phyloP scores from a whole-genome alignment of 2,797 vertebrate genomes.

The Siniperca scherzeri region DNA sequence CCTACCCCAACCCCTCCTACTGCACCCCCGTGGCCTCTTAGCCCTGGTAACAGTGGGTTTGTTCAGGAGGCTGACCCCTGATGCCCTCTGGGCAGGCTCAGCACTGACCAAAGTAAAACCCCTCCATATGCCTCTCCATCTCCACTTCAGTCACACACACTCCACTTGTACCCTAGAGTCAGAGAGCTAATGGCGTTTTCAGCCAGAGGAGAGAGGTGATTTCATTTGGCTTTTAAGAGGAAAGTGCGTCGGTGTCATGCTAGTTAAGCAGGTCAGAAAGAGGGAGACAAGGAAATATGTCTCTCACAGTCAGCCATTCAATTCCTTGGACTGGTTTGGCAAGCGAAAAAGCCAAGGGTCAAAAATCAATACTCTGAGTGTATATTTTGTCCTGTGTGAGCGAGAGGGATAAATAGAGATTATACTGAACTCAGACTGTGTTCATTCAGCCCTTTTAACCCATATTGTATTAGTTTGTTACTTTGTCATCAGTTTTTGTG shows the following conservation, averaged over 20 bases:
- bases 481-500: neutral
- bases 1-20: conserved; percentile 30
- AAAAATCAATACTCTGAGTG: conserved; percentile 26
- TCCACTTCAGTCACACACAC: conserved; percentile 74
- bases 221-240: conserved; percentile 68
- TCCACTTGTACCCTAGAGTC: conserved; percentile 74
- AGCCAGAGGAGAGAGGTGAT: conserved; percentile 70
- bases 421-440: conserved; percentile 25
- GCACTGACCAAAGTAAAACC: conserved; percentile 81
- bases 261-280: conserved; percentile 80
- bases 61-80: conserved; percentile 83
- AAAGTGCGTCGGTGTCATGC: conserved; percentile 76
- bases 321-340: conserved; percentile 22
- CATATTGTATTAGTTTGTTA: neutral
- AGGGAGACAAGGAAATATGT: conserved; percentile 70
- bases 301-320: conserved; percentile 59
- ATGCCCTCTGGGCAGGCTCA: conserved; percentile 83
- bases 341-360: conserved; percentile 16
- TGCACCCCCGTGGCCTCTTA: conserved; percentile 61
- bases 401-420: conserved; percentile 24
- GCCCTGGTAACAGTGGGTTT: conserved; percentile 83
- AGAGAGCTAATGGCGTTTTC: conserved; percentile 78
- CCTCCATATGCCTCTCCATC: conserved; percentile 83
- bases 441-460: conserved; percentile 14
- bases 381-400: conserved; percentile 13